phyloP scores from a whole-genome alignment of 1,140 invertebrate species.

The Drosophila kepulauana region DNA sequence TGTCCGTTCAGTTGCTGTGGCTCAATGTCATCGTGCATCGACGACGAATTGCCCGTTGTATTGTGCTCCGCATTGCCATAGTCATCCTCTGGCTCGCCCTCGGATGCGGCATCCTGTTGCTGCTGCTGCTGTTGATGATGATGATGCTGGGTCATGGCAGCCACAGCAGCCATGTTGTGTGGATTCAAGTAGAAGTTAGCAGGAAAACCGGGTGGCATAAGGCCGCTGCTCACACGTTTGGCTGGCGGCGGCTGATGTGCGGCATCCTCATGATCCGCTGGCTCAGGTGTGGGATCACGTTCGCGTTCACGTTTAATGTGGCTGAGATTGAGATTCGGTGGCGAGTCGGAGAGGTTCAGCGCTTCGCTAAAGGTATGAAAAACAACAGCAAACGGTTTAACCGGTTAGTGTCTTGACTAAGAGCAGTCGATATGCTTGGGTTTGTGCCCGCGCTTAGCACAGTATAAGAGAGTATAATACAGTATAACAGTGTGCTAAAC shows the following conservation, averaged over 20 bases:
- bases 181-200: slow-evolving; percentile 80
- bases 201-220: slow-evolving; percentile 74
- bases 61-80: slow-evolving; percentile 70
- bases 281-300: slow-evolving; percentile 84
- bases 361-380: slow-evolving; percentile 86
- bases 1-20: slow-evolving; percentile 68
- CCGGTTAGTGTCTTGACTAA: slow-evolving; percentile 36
- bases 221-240: slow-evolving; percentile 86
- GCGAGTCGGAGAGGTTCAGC: slow-evolving; percentile 88
- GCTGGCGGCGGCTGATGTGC: slow-evolving; percentile 86
- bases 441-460: background rate
- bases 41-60: slow-evolving; percentile 70
- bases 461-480: background rate
- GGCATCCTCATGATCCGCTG: slow-evolving; percentile 66
- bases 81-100: slow-evolving; percentile 72
- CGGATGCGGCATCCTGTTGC: slow-evolving; percentile 68
- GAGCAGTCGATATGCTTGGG: background rate
- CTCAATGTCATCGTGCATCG: slow-evolving; percentile 66
- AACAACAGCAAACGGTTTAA: background rate
- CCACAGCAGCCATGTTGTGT: slow-evolving; percentile 82
- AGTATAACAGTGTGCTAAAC: slow-evolving; percentile 12
- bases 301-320: slow-evolving; percentile 88
- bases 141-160: slow-evolving; percentile 70
- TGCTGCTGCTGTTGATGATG: slow-evolving; percentile 51
- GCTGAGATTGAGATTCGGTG: slow-evolving; percentile 83